Conservation (phyloP, 2,888 invertebrate genomes). For the Stenichneumon culpator region DNA sequence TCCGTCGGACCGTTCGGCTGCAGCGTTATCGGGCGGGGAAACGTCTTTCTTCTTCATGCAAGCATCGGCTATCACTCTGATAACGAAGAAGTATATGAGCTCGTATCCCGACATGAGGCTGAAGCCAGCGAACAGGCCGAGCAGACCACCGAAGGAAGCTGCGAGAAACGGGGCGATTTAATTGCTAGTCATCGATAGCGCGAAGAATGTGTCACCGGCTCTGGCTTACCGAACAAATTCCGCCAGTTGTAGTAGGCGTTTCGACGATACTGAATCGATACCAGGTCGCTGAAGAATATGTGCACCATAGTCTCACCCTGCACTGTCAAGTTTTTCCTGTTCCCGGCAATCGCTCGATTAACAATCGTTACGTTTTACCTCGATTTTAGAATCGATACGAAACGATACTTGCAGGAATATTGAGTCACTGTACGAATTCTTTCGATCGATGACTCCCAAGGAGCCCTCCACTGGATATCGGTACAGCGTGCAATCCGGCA, state of each 20-base stretch:
- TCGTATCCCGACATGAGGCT: conserved; percentile 90
- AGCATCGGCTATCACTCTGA: conserved; percentile 84
- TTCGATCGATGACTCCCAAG: conserved; percentile 86
- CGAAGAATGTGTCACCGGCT: no score
- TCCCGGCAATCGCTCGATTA: conserved; percentile 69
- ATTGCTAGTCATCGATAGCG: no score
- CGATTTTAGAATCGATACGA: background rate
- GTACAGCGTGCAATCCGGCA: conserved; percentile 89
- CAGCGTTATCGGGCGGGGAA: conserved; percentile 25
- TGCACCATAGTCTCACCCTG: conserved; percentile 88
- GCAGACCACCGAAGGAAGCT: conserved; percentile 91
- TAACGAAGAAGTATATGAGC: conserved; percentile 88
- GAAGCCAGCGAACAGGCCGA: conserved; percentile 90
- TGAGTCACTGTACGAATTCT: conserved; percentile 84
- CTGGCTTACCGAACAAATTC: conserved; percentile 88
- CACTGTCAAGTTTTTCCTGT: conserved; percentile 85
- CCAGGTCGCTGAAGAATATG: conserved; percentile 89
- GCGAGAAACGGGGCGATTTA: conserved; percentile 77
- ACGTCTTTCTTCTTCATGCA: conserved; percentile 55
- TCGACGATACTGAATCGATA: conserved; percentile 89
- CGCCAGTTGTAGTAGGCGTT: conserved; percentile 91
- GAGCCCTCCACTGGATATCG: conserved; percentile 89
- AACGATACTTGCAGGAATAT: conserved; percentile 86
- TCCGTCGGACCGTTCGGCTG: conserved; percentile 2
- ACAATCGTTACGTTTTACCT: background rate